Base-by-base conservation (phyloP, 2,888 invertebrate species). In the Epirrhoe alternata region DNA sequence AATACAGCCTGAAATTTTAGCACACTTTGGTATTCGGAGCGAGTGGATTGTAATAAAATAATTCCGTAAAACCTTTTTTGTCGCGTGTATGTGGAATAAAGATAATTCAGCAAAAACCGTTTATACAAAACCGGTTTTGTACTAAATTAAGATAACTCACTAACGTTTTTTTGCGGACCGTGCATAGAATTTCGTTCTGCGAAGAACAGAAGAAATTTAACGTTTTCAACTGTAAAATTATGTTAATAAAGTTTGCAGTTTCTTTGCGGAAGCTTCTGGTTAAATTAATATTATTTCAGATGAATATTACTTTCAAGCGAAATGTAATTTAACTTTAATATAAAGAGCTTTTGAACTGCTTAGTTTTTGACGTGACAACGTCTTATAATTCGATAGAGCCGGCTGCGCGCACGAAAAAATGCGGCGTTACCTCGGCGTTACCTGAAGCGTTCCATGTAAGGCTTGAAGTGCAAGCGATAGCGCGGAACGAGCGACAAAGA, bases 181-280 rank as follows among this genome's bases (percentile, higher is more conserved):
- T n/a, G 17, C 52, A 51, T 6, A 42, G 52, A 57, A 57, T 52
- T 63, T 52, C 5, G 33, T 57, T 45, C 14, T 30, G 55, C 8
- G 16, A 35, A 38, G 47, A 57, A 45, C 30, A 50, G 54, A 16
- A 53, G 31, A 33, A 65, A 65, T 56, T 52, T 47, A 65, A 56
- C 52, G 51, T 35, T 60, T 38, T 56, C 62, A 51, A 42, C 38
- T 30, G 61, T 47, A 17, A 61, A 57, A 53, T 65, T 65, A 65
- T 65, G 61, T 31, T 65, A 52, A 57, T 52, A 42, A 10, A 47
- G 47, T 16, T 47, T 16, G 47, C 47, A 16, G 47, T 47, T 31
- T 61, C 33, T 53, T 64, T 52, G 8, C 6, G 24, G 10, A 33
- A 50, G 52, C 57, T 63, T 35, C 42, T 45, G 57, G 52, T 47